Evolutionary conservation across 2,113 vertebrate genomes (phyloP).

Genomic region (Propithecus coquereli): DNA sequence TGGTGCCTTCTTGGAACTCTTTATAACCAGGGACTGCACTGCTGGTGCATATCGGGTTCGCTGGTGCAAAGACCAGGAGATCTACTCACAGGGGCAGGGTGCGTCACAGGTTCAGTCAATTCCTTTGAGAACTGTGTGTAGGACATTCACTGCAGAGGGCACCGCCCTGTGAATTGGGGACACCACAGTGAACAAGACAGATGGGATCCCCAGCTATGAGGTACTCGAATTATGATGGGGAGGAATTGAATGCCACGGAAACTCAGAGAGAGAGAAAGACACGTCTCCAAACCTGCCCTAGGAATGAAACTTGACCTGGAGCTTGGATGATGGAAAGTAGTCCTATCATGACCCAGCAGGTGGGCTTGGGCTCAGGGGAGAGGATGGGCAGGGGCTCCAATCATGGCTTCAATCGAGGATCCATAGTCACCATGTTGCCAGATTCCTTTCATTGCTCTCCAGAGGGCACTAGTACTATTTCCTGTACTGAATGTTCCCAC

Average conservation of each 20-base stretch:
- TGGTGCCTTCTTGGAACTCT: neutral
- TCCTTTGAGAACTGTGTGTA: neutral
- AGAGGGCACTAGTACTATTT: neutral
- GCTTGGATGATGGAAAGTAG: neutral
- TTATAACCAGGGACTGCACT: neutral
- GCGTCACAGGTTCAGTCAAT: too few species aligned
- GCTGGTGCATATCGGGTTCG: rapidly evolving
- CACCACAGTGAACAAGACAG: too few species aligned
- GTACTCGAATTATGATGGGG: neutral
- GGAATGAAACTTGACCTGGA: neutral
- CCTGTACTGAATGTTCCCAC: too few species aligned
- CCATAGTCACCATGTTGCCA: neutral
- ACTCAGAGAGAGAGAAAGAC: neutral
- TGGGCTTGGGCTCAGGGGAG: neutral
- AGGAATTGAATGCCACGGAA: neutral
- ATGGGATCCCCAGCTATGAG: neutral
- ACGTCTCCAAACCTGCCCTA: neutral
- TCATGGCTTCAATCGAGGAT: neutral
- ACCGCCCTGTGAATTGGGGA: neutral
- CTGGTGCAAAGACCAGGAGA: neutral
- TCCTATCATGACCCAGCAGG: rapidly evolving
- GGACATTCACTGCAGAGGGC: neutral
- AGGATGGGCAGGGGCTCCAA: neutral
- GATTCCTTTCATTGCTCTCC: neutral
- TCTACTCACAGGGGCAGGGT: neutral